Evolutionary conservation across 2,113 vertebrate genomes (phyloP), one percentile per base, ranked within the genome.

Genomic region (Mustelus asterias): DNA sequence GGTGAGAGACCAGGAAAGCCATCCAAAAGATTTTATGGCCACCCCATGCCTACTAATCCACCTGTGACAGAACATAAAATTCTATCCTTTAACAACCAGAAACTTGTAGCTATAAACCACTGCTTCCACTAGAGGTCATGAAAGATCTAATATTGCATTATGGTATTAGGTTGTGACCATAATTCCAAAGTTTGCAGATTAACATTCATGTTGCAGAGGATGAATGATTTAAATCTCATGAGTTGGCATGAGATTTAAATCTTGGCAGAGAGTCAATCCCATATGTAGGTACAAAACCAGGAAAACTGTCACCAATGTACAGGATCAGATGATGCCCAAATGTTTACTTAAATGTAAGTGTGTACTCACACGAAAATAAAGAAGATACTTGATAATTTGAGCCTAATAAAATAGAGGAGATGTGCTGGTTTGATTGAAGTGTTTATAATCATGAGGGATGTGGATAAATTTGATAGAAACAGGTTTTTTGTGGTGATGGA

Each of bases 71-170:
- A 67, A 67, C 3, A 16, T 16, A 67, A 67, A 18, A 67, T 18
- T 67, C 65, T 67, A 16, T 16, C 16, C 72, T 58, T 9, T 89
- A 58, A 37, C 26, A 67, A 67, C 60, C 8, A 65, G 89, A 93
- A 92, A 67, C 8, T 58, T 92, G 33, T 72, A 54, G 94, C 94
- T 14, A 95, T 67, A 95, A 33, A 48, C 41, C 14, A 72, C 33
- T 54, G 69, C 22, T 95, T 95, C 94, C 67, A 95, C 94, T 72
- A 95, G 94, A 54, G 94, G 94, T 95, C 94, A 72, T 72, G 48
- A 72, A 94, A 95, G 69, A 33, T 94, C 65, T 69, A 44, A 48
- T 70, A 20, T 16, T 22, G n/a, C 20, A 44, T 95, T 54, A 8
- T 95, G 22, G 26, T 29, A 54, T 72, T 26, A 95, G 24, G 10